Conservation (phyloP, 2,888 invertebrate species). For the Lamellibrachia satsuma region DNA sequence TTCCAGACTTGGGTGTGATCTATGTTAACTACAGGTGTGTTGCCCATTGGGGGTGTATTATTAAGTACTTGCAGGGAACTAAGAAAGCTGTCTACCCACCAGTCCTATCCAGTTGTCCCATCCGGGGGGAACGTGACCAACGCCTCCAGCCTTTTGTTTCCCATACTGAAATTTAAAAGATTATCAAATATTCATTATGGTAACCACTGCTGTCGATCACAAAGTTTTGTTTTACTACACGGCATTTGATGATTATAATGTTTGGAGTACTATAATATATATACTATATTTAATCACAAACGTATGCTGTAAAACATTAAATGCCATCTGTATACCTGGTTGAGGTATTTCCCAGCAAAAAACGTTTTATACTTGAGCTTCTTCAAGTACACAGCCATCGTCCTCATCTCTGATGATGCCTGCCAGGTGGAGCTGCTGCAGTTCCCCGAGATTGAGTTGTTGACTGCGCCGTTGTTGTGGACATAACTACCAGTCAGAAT, state of each 20-base stretch:
- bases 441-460: conserved; percentile 81
- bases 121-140: conserved; percentile 78
- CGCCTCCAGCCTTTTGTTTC: conserved; percentile 71
- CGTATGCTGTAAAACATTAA: not conserved
- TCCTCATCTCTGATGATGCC: conserved; percentile 71
- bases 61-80: not conserved
- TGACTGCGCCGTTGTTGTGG: conserved; percentile 81
- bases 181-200: not conserved
- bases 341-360: conserved; percentile 93
- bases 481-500: conserved; percentile 84
- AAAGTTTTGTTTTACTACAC: not conserved
- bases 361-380: conserved; percentile 80
- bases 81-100: conserved; percentile 54
- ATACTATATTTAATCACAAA: not conserved
- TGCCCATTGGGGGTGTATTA: not conserved
- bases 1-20: too few species aligned
- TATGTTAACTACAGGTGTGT: not conserved
- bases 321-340: conserved; percentile 73
- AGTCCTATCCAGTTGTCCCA: conserved; percentile 89
- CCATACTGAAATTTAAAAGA: conserved; percentile 72
- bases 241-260: not conserved
- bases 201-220: not conserved
- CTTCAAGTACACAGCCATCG: conserved; percentile 77
- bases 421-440: conserved; percentile 81
- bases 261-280: not conserved